Conservation (phyloP, 2,113 vertebrate species). For the Romanogobio albipinnatus region DNA sequence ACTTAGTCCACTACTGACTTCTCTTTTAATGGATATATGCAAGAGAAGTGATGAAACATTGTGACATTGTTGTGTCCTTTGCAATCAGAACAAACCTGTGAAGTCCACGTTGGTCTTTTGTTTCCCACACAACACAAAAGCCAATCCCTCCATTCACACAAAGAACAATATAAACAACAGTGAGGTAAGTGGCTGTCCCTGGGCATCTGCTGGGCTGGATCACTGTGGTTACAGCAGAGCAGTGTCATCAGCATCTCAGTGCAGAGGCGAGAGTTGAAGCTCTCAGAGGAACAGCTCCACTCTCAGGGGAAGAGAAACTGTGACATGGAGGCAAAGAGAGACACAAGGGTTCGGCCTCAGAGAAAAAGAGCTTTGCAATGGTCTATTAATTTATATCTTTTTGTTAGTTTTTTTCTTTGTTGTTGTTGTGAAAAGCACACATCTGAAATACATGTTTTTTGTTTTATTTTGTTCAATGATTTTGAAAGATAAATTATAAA, state of each 20-base stretch:
- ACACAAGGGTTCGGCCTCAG: background rate
- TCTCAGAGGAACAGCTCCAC: background rate
- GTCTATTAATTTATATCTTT: background rate
- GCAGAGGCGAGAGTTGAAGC: too few relatives aligned
- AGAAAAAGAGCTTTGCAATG: background rate
- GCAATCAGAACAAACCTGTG: background rate
- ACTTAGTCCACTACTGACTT: background rate
- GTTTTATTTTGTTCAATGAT: too few relatives aligned
- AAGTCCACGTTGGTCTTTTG: background rate
- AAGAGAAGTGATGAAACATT: too few relatives aligned
- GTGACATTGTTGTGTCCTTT: background rate
- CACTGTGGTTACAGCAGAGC: background rate
- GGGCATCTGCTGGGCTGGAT: background rate
- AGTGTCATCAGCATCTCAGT: too few relatives aligned
- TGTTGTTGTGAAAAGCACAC: too few relatives aligned
- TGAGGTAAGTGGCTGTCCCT: background rate
- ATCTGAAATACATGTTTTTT: too few relatives aligned
- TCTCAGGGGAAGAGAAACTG: background rate
- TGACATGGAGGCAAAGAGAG: background rate
- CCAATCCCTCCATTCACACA: background rate
- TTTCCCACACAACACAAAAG: background rate
- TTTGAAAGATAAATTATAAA: too few relatives aligned
- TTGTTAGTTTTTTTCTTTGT: too few relatives aligned
- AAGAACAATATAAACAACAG: background rate
- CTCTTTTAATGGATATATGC: background rate